phyloP scores from a whole-genome alignment of 2,888 invertebrate species.

The Amphipyra berbera region DNA sequence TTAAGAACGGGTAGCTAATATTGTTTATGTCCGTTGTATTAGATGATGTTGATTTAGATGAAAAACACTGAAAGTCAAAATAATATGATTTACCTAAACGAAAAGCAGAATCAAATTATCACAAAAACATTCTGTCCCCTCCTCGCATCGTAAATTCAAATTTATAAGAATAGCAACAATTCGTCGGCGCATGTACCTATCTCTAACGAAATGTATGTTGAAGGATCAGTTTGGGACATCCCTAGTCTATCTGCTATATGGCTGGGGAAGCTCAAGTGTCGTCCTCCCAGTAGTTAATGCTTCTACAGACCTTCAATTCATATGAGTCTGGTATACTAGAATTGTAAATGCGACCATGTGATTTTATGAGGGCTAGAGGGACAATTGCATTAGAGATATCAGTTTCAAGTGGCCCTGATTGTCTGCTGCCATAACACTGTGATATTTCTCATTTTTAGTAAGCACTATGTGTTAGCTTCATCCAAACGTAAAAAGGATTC shows the following conservation, averaged over 20 bases:
- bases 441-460: constrained; percentile 11
- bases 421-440: constrained; percentile 19
- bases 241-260: constrained; percentile 47
- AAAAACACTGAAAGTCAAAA: constrained; percentile 3
- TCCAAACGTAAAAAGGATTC: too few species aligned
- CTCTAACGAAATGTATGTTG: constrained; percentile 50
- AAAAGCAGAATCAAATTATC: constrained; percentile 27
- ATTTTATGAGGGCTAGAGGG: constrained; percentile 39
- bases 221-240: constrained; percentile 55
- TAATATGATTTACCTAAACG: constrained; percentile 15
- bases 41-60: constrained; percentile 4
- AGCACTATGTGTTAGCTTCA: background rate
- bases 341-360: constrained; percentile 38
- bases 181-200: constrained; percentile 45
- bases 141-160: constrained; percentile 50
- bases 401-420: constrained; percentile 11
- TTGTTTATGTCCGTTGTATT: constrained; percentile 2
- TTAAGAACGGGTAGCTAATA: background rate
- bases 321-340: constrained; percentile 48
- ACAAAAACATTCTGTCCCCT: constrained; percentile 31
- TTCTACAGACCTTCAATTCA: constrained; percentile 50
- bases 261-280: constrained; percentile 41
- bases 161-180: constrained; percentile 47
- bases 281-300: constrained; percentile 39
- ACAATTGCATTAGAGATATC: constrained; percentile 38